Evolutionary conservation across 1,140 invertebrate genomes (phyloP).

Genomic region (Sitobion miscanthi): DNA sequence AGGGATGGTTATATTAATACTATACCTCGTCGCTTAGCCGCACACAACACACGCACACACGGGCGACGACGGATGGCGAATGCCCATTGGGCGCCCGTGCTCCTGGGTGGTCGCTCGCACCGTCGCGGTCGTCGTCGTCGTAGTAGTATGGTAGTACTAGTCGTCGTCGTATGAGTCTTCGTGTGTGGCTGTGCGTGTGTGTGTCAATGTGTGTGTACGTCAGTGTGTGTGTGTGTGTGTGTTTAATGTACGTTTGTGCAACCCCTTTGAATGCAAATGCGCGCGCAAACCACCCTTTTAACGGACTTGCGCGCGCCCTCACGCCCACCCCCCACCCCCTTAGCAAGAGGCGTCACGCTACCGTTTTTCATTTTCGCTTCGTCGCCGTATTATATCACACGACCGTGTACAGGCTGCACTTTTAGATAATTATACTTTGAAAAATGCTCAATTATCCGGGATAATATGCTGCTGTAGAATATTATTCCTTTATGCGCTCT

Average conservation of each 20-base stretch:
- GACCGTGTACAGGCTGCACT: not conserved
- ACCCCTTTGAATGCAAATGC: not conserved
- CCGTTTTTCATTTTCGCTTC: not conserved
- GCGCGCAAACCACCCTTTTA: not conserved
- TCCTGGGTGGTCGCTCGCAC: constrained; percentile 26
- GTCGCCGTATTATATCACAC: not conserved
- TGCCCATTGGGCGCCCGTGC: constrained; percentile 26
- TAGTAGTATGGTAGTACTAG: not conserved
- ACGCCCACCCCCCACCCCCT: too few relatives aligned
- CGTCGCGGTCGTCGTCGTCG: not conserved
- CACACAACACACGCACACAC: not conserved
- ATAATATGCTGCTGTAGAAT: too few relatives aligned
- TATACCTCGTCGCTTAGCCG: not conserved
- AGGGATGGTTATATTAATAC: not conserved
- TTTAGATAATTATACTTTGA: not conserved
- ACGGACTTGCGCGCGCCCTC: not conserved
- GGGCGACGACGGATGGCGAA: not conserved
- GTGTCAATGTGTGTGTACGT: not conserved
- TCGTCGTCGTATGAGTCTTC: not conserved
- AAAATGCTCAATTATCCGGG: too few relatives aligned
- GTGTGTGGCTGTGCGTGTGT: constrained; percentile 3
- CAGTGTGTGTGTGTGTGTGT: not conserved
- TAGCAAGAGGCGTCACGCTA: not conserved
- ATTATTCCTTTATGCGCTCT: too few relatives aligned
- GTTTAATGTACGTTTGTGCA: not conserved